phyloP scores from a whole-genome alignment of 2,113 vertebrate species.

The Prionailurus bengalensis region DNA sequence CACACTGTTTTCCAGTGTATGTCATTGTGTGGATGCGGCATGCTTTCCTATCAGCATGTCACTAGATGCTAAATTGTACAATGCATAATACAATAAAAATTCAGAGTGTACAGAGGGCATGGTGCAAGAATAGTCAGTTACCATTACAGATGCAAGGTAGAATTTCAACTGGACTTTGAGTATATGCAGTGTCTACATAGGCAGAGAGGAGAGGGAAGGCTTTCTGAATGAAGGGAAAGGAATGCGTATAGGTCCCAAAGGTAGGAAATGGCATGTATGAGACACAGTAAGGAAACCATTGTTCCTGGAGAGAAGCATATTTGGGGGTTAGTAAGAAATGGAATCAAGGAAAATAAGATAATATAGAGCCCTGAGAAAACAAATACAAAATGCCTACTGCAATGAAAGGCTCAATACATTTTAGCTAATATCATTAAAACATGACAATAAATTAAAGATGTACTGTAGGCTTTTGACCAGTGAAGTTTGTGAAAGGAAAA shows the following conservation, averaged over 20 bases:
- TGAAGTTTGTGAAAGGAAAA: not conserved
- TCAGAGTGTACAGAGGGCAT: not conserved
- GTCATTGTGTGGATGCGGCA: not conserved
- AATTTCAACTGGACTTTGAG: not conserved
- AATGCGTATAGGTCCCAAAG: not conserved
- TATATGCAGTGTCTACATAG: not conserved
- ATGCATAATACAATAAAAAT: not conserved
- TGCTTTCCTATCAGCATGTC: not conserved
- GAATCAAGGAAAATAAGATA: not conserved
- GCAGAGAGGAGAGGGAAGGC: not conserved
- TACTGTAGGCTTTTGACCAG: not conserved
- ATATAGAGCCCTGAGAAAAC: not conserved
- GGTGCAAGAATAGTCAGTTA: not conserved
- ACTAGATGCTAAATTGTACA: not conserved
- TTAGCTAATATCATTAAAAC: constrained; percentile 9
- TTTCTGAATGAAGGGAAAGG: not conserved
- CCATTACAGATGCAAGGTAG: not conserved
- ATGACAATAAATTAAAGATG: not conserved
- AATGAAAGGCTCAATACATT: not conserved
- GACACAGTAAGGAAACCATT: not conserved
- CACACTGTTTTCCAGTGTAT: not conserved
- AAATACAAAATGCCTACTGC: not conserved
- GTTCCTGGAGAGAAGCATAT: not conserved
- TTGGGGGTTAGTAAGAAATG: not conserved
- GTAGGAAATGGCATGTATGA: not conserved